Evolutionary conservation across 2,888 invertebrate genomes (phyloP), one percentile per base, ranked within the genome.

Genomic region (Sphaeridia pumilis): DNA sequence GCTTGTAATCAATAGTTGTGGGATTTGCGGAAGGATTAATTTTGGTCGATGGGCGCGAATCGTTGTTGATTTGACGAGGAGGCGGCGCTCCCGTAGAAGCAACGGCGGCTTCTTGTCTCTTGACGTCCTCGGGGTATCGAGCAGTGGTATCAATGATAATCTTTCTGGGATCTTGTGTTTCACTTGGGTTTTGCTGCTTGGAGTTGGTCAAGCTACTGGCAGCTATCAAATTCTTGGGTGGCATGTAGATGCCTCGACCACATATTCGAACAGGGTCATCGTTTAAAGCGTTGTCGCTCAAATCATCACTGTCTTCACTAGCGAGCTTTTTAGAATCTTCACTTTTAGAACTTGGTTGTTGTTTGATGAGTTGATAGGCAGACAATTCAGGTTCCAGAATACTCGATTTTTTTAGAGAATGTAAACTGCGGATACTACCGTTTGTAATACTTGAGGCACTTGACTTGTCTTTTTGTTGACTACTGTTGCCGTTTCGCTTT

Each of bases 221-320:
- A 36, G 17, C 27, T 12, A 25, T 17, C 14, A 25, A 14, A 12
- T 34, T n/a, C 22, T 14, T 22, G 12, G 43, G 25, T 31, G 49
- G n/a, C 58, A 64, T 61, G 55, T 59, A 57, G 12, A 64, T 64
- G 2, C 58, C 61, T 47, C 60, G 62, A 12, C 64, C 64, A 14
- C 59, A 62, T 25, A 64, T 64, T 24, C 64, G 48, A 12, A 64
- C 61, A 3, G 55, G 56, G 44, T 58, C 55, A 26, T 58, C 53
- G 4, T 52, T 59, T 22, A 61, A 35, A 27, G 57, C 63, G 46
- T 63, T 63, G 47, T 63, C 63, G 44, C 63, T 63, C 46, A 64
- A 41, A 27, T 61, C 61, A 55, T 64, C 60, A 49, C 61, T 61
- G 41, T 52, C 56, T 25, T 20, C 20, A 17, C 20, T 14, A 7